A percentile compares a stretch with the other conserved stretches of the same genome.
Conservation (phyloP, 1,140 invertebrate genomes). For the Sinonovacula constricta region DNA sequence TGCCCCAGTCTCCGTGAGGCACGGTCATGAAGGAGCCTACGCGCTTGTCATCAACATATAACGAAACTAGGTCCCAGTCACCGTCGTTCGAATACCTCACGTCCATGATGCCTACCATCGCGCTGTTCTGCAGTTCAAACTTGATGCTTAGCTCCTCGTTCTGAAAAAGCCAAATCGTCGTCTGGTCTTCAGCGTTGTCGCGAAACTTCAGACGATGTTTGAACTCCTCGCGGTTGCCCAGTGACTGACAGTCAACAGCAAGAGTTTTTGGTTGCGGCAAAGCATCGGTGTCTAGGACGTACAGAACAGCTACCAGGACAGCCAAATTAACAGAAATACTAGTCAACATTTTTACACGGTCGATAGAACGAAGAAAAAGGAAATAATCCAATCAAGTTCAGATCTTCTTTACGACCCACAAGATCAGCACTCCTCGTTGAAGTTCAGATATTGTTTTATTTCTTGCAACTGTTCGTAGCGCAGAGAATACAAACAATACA, state of each 20-base stretch:
- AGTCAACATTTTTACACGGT: no score
- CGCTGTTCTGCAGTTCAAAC: slow-evolving; percentile 40
- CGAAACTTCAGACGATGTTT: slow-evolving; percentile 32
- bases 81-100: slow-evolving; percentile 58
- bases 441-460: no score
- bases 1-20: slow-evolving; percentile 15
- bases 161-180: slow-evolving; percentile 46
- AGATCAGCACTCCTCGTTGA: no score
- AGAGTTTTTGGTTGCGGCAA: slow-evolving; percentile 28
- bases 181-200: slow-evolving; percentile 33
- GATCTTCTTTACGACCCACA: no score
- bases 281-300: no score
- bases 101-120: slow-evolving; percentile 33
- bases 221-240: slow-evolving; percentile 16
- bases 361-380: no score
- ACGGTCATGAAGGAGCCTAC: slow-evolving; percentile 25
- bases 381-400: no score
- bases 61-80: slow-evolving; percentile 34
- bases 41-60: slow-evolving; percentile 33
- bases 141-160: slow-evolving; percentile 37
- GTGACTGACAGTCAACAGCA: slow-evolving; percentile 16
- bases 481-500: no score
- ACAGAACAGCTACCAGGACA: no score
- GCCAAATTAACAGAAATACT: no score
- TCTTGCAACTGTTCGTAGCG: no score